phyloP scores from a whole-genome alignment of 2,797 vertebrate species.

The Yasuhikotakia modesta region DNA sequence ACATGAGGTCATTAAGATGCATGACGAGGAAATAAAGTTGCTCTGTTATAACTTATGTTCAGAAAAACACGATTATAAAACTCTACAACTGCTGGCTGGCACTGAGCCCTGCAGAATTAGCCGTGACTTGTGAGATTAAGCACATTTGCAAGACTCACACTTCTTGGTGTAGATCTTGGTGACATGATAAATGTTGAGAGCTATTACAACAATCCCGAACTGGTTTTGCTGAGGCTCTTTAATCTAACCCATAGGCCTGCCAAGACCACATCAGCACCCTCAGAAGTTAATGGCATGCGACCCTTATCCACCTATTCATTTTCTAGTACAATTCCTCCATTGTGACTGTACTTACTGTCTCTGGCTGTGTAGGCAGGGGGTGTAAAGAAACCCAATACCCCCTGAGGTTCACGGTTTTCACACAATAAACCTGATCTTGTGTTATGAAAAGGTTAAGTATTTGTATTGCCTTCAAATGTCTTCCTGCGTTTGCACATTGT shows the following conservation, averaged over 20 bases:
- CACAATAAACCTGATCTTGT: neutral
- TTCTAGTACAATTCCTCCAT: slow-evolving; percentile 58
- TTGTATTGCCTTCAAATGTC: neutral
- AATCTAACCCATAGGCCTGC: slow-evolving; percentile 50
- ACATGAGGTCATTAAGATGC: slow-evolving; percentile 13
- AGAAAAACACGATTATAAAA: neutral
- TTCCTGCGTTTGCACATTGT: neutral
- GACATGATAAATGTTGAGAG: slow-evolving; percentile 68
- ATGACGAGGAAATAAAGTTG: slow-evolving; percentile 3
- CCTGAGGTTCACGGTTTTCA: slow-evolving; percentile 36
- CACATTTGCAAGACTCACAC: slow-evolving; percentile 62
- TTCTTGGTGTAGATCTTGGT: slow-evolving; percentile 54
- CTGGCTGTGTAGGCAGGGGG: slow-evolving; percentile 38
- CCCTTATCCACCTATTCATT: slow-evolving; percentile 57
- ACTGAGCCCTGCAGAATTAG: slow-evolving; percentile 24
- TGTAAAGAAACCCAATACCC: slow-evolving; percentile 31
- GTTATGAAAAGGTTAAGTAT: neutral
- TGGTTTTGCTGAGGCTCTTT: slow-evolving; percentile 10
- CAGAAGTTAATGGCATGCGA: slow-evolving; percentile 50
- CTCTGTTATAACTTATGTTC: slow-evolving; percentile 18
- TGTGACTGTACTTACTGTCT: slow-evolving; percentile 52
- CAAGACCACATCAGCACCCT: slow-evolving; percentile 52
- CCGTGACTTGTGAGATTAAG: slow-evolving; percentile 52
- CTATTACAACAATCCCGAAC: slow-evolving; percentile 63
- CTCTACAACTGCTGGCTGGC: neutral